Percentiles rank a stretch among this genome's conserved stretches.
Evolutionary conservation across 2,888 invertebrate genomes (phyloP).

Genomic region (Parelbella ahira): DNA sequence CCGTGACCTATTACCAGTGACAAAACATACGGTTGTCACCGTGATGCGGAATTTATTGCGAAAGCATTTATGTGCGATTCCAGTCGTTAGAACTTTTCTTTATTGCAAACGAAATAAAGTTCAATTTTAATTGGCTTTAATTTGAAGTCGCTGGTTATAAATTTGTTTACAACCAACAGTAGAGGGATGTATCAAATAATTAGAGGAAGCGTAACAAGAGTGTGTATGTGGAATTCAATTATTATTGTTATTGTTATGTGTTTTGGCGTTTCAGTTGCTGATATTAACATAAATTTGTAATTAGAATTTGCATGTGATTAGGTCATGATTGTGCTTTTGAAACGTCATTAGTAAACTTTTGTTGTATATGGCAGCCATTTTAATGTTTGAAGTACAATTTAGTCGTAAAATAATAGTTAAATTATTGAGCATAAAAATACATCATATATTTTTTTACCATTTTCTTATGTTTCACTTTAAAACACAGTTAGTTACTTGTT

Average conservation of each 20-base stretch:
- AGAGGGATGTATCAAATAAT: conserved; percentile 61
- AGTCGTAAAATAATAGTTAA: too few species aligned
- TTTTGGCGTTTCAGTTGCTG: conserved; percentile 16
- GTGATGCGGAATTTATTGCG: conserved; percentile 63
- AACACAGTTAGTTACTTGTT: too few species aligned
- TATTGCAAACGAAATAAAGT: conserved; percentile 28
- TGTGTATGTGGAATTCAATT: conserved; percentile 18
- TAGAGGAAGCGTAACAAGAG: conserved; percentile 56
- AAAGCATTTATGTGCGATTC: conserved; percentile 5
- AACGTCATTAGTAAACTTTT: conserved; percentile 8
- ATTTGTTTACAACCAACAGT: conserved; percentile 29
- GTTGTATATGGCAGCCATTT: background rate
- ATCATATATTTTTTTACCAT: too few species aligned
- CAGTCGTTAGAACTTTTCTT: conserved; percentile 1
- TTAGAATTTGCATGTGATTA: conserved; percentile 21
- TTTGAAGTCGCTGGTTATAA: conserved; percentile 29
- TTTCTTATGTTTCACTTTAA: too few species aligned
- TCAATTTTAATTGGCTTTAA: conserved; percentile 19
- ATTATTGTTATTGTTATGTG: conserved; percentile 16
- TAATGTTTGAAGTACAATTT: too few species aligned
- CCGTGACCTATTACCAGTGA: conserved; percentile 67
- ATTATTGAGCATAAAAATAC: too few species aligned
- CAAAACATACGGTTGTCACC: conserved; percentile 71
- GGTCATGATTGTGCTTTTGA: conserved; percentile 9
- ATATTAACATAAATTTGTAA: conserved; percentile 21